phyloP scores from a whole-genome alignment of 2,797 vertebrate species.

The Rhinophrynus dorsalis region DNA sequence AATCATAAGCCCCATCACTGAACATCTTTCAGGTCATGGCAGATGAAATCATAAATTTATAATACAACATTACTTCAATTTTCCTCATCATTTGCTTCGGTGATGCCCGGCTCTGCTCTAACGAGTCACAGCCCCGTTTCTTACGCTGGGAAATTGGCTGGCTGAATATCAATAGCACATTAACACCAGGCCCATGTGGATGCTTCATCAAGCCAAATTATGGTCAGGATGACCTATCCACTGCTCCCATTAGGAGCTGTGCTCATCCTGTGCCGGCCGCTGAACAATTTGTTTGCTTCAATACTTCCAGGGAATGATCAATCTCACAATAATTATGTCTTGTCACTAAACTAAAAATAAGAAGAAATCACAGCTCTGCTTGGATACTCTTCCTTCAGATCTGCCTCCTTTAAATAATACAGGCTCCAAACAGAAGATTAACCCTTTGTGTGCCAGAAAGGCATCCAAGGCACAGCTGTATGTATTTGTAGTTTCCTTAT shows the following conservation, averaged over 20 bases:
- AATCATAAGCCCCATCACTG: slow-evolving; percentile 70
- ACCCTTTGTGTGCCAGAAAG: no score
- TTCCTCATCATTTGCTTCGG: slow-evolving; percentile 96
- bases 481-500: no score
- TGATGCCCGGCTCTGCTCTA: slow-evolving; percentile 85
- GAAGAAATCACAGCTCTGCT: slow-evolving; percentile 54
- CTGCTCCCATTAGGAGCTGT: slow-evolving; percentile 69
- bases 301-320: slow-evolving; percentile 69
- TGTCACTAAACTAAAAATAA: slow-evolving; percentile 66
- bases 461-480: neutral
- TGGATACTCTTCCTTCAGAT: slow-evolving; percentile 46
- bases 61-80: slow-evolving; percentile 99
- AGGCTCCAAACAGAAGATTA: neutral
- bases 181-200: slow-evolving; percentile 67
- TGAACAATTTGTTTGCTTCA: slow-evolving; percentile 75
- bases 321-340: slow-evolving; percentile 75
- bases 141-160: slow-evolving; percentile 64
- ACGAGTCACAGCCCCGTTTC: slow-evolving; percentile 72
- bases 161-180: slow-evolving; percentile 81
- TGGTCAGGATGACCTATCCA: slow-evolving; percentile 71
- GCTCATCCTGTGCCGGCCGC: slow-evolving; percentile 65
- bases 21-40: slow-evolving; percentile 79
- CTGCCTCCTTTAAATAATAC: slow-evolving; percentile 32
- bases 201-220: slow-evolving; percentile 78
- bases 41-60: slow-evolving; percentile 93